These are phyloP conservation scores for Cotesia glomerata DNA, from an alignment of 1,140 invertebrate species.

Conservation along the genomic window DNA sequence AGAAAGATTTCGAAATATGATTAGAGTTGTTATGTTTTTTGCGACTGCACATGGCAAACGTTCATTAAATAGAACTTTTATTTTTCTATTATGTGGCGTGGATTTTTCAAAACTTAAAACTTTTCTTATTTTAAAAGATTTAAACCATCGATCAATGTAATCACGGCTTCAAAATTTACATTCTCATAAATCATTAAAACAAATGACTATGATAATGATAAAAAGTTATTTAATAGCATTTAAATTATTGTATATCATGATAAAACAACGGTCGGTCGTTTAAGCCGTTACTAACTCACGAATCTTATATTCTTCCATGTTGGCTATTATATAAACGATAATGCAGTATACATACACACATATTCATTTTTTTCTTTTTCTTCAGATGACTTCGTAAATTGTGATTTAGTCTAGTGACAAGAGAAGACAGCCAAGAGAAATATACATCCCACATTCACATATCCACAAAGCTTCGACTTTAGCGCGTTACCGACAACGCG, in stretches of 20 bases:
- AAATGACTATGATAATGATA: not conserved
- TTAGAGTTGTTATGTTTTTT: too few species aligned
- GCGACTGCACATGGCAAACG: too few species aligned
- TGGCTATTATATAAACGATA: not conserved
- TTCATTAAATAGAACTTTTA: too few species aligned
- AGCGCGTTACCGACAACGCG: not conserved
- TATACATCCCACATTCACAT: slow-evolving; percentile 3
- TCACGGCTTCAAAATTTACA: not conserved
- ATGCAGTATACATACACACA: not conserved
- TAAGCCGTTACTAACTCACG: slow-evolving; percentile 8
- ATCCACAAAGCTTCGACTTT: slow-evolving; percentile 25
- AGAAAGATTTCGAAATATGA: too few species aligned
- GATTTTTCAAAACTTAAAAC: too few species aligned
- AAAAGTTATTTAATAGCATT: not conserved
- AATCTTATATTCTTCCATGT: not conserved
- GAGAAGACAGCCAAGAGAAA: slow-evolving; percentile 22
- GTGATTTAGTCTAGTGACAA: slow-evolving; percentile 30
- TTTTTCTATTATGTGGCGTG: too few species aligned
- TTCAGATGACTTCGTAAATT: slow-evolving; percentile 22
- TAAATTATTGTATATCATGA: slow-evolving; percentile 15
- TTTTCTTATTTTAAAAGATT: not conserved
- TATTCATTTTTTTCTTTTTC: not conserved
- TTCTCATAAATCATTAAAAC: not conserved
- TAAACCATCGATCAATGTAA: not conserved
- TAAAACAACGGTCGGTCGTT: slow-evolving; percentile 25